Evolutionary conservation across 2,797 vertebrate genomes (phyloP).

Genomic region (Cygnus olor): DNA sequence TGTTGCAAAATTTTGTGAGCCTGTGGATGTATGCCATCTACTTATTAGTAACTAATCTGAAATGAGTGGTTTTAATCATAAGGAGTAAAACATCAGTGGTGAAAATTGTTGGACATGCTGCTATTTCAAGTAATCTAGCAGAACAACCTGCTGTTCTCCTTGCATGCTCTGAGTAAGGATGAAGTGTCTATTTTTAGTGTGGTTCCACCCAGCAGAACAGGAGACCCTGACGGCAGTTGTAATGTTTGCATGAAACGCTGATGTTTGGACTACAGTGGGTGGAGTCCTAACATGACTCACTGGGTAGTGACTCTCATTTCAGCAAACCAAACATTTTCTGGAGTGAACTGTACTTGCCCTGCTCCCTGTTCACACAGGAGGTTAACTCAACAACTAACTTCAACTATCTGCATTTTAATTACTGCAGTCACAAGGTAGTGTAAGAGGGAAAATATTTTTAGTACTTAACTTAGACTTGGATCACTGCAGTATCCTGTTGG

Average conservation of each 20-base stretch:
- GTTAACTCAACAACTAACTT: not conserved
- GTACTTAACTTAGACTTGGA: not conserved
- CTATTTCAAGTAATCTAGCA: not conserved
- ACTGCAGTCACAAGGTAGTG: slow-evolving; percentile 26
- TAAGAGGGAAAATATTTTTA: slow-evolving; percentile 3
- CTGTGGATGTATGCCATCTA: not conserved
- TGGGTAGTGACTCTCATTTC: not conserved
- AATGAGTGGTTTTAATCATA: not conserved
- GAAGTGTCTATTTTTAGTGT: not conserved
- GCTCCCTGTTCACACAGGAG: not conserved
- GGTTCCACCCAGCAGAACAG: not conserved
- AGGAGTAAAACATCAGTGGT: not conserved
- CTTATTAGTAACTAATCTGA: not conserved
- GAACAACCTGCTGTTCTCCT: not conserved
- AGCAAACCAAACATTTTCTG: not conserved
- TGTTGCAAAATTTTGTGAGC: not conserved
- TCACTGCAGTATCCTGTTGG: not conserved
- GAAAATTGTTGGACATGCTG: not conserved
- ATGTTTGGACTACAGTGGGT: not conserved
- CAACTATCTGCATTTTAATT: not conserved
- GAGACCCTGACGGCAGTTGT: not conserved
- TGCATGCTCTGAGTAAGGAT: not conserved
- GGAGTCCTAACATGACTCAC: slow-evolving; percentile 3
- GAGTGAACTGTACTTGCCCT: not conserved
- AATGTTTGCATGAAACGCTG: not conserved